Evolutionary conservation across 2,113 vertebrate genomes (phyloP).

Genomic region (Puntigrus tetrazona): DNA sequence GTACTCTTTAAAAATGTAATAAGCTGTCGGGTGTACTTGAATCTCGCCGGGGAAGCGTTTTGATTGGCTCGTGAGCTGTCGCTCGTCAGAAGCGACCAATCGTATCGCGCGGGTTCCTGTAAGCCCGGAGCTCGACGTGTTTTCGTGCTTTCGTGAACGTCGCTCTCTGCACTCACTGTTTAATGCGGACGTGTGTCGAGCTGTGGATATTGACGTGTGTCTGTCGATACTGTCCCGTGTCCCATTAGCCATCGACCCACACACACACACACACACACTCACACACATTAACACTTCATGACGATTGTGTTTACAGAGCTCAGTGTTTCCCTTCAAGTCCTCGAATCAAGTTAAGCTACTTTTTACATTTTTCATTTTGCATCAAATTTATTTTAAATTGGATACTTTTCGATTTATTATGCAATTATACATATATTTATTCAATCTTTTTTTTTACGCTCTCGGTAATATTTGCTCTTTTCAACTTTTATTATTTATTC

Average conservation of each 20-base stretch:
- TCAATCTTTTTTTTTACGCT: not conserved
- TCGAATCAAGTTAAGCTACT: not conserved
- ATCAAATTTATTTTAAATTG: not conserved
- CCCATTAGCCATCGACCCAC: slow-evolving; percentile 2
- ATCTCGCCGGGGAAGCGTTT: too few species aligned
- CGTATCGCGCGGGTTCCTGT: too few species aligned
- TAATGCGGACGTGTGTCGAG: too few species aligned
- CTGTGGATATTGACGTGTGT: not conserved
- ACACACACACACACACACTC: not conserved
- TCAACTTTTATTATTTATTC: not conserved
- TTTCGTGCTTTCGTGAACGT: too few species aligned
- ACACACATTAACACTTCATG: not conserved
- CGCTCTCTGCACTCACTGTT: too few species aligned
- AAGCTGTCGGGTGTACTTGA: not conserved
- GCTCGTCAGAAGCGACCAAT: too few species aligned
- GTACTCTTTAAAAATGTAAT: not conserved
- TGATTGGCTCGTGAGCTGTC: too few species aligned
- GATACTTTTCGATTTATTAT: not conserved
- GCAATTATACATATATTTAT: not conserved
- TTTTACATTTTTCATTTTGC: not conserved
- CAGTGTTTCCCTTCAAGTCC: not conserved
- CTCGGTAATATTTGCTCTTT: not conserved
- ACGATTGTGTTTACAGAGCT: not conserved
- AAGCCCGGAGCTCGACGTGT: too few species aligned
- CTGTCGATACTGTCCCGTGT: slow-evolving; percentile 17